A percentile compares a stretch with the other conserved stretches of the same genome.
phyloP scores from a whole-genome alignment of 1,140 invertebrate genomes.

The Phthorimaea operculella region DNA sequence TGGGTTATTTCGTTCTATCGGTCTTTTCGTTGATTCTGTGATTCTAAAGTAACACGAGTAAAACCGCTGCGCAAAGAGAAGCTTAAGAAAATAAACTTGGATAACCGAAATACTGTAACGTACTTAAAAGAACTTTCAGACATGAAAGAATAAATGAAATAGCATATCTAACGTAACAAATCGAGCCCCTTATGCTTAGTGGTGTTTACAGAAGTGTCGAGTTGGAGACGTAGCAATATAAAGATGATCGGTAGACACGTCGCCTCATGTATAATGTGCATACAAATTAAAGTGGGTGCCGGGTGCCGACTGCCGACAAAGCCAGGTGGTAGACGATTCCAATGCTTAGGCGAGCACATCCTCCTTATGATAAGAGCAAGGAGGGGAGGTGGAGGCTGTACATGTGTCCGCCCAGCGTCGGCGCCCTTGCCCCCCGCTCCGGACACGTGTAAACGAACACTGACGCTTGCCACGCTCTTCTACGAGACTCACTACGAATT shows the following conservation, averaged over 20 bases:
- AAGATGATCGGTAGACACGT: constrained; percentile 55
- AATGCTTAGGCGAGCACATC: constrained; percentile 19
- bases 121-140: too few relatives aligned
- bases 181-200: not conserved
- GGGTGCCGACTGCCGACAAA: constrained; percentile 15
- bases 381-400: constrained; percentile 25
- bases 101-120: too few relatives aligned
- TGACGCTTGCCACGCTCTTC: constrained; percentile 24
- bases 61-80: too few relatives aligned
- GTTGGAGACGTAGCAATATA: constrained; percentile 40
- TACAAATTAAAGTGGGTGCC: constrained; percentile 54
- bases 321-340: constrained; percentile 15
- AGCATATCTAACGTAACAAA: constrained; percentile 1
- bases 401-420: constrained; percentile 43
- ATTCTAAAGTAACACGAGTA: too few relatives aligned
- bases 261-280: constrained; percentile 61
- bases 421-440: constrained; percentile 24
- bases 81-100: too few relatives aligned
- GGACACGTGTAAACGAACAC: constrained; percentile 40
- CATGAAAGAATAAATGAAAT: too few relatives aligned
- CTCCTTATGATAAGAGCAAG: constrained; percentile 32
- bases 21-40: too few relatives aligned
- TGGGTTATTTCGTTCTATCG: too few relatives aligned
- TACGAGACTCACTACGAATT: constrained; percentile 30
- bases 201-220: constrained; percentile 20